phyloP scores from a whole-genome alignment of 2,113 vertebrate species.

The Brevimyrus niger region DNA sequence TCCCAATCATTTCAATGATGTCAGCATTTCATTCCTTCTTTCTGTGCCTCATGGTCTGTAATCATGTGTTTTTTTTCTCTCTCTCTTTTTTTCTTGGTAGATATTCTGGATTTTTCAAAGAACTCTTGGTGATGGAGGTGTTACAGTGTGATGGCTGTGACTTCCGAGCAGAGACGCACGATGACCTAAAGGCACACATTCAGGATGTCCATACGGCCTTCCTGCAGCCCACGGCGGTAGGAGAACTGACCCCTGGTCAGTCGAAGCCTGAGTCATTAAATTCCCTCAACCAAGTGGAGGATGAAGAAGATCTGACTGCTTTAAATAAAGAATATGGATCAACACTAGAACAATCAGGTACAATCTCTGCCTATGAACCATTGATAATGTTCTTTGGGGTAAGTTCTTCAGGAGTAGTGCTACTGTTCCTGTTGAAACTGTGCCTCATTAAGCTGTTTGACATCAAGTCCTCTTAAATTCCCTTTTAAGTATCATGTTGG shows the following conservation, averaged over 20 bases:
- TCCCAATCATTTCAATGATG: conserved; percentile 37
- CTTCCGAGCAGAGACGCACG: conserved; percentile 90
- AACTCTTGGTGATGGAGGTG: conserved; percentile 81
- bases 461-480: neutral
- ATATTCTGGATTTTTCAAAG: conserved; percentile 86
- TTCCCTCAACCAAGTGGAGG: conserved; percentile 74
- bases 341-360: conserved; percentile 80
- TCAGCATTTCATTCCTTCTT: conserved; percentile 20
- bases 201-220: conserved; percentile 97
- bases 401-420: neutral
- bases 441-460: neutral
- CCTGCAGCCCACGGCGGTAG: conserved; percentile 87
- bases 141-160: conserved; percentile 97
- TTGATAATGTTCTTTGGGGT: neutral
- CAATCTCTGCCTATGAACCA: conserved; percentile 26
- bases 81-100: conserved; percentile 37
- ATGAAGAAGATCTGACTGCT: conserved; percentile 75
- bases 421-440: neutral
- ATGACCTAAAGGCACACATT: conserved; percentile 92
- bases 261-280: conserved; percentile 67
- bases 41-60: neutral
- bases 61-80: neutral
- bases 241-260: conserved; percentile 63
- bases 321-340: conserved; percentile 77
- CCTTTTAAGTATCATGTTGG: neutral